Evolutionary conservation across 2,797 vertebrate species (phyloP).

Genomic region (Notoglanidium macrostoma): DNA sequence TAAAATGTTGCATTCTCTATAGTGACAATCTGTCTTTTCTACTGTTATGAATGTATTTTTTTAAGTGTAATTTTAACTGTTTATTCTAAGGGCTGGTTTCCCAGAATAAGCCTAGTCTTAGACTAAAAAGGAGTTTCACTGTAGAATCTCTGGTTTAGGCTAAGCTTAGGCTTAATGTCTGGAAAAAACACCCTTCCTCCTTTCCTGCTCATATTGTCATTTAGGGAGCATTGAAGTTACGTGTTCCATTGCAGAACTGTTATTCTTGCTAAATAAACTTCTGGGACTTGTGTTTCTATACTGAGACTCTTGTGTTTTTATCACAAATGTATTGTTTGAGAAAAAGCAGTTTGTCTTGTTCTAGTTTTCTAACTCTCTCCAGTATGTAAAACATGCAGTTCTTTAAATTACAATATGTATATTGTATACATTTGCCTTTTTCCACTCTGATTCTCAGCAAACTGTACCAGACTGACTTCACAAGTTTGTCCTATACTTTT

Average conservation of each 20-base stretch:
- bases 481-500: neutral
- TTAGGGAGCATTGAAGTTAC: slow-evolving; percentile 54
- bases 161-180: slow-evolving; percentile 29
- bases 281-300: slow-evolving; percentile 64
- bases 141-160: slow-evolving; percentile 33
- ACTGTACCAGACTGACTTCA: neutral
- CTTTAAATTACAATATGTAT: neutral
- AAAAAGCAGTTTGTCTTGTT: neutral
- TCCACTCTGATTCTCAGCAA: neutral
- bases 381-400: neutral
- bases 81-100: slow-evolving; percentile 45
- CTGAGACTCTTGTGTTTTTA: slow-evolving; percentile 38
- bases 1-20: slow-evolving; percentile 47
- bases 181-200: slow-evolving; percentile 33
- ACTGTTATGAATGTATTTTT: slow-evolving; percentile 55
- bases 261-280: slow-evolving; percentile 64
- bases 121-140: slow-evolving; percentile 38
- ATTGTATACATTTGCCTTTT: no score
- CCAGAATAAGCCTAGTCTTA: slow-evolving; percentile 29
- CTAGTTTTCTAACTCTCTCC: neutral
- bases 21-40: slow-evolving; percentile 46
- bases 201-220: slow-evolving; percentile 38
- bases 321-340: neutral
- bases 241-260: slow-evolving; percentile 64
- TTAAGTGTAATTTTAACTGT: slow-evolving; percentile 47